Evolutionary conservation across 2,113 vertebrate genomes (phyloP), one percentile per base, ranked within the genome.

Genomic region (Cyrtonyx montezumae): DNA sequence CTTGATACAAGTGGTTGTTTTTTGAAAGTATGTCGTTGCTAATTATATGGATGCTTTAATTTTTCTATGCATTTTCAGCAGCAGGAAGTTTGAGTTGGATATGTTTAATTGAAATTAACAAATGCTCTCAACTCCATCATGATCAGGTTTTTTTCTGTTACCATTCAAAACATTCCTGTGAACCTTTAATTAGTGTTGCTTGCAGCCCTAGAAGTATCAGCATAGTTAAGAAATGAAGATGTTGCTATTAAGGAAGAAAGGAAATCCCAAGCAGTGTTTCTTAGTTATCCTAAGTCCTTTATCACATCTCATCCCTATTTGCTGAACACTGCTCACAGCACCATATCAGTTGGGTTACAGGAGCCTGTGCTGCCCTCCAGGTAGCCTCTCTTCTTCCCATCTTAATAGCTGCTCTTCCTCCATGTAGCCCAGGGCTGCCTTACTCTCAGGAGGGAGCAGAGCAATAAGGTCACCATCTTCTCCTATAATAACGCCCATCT

Each of bases 361-460:
- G 43, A 77, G 48, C 17, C 42, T 37, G 21, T 56, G 19, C 32
- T 21, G 20, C 30, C 34, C 36, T 76, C 5, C 2, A 56, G 48
- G 18, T 25, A 70, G 34, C 18, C 5, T 49, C 55, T 80, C 45
- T 67, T 62, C 46, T 56, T 25, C 21, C 42, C 1, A 1, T 71
- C 45, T 59, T 40, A 21, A 16, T 48, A 40, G 45, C 51, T 67
- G 28, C 45, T 73, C 20, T 77, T 65, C 13, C 3, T 40, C 32
- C 1, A 0, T 2, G 28, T 25, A 40, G 46, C 46, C 34, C 34
- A 8, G 40, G 30, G 61, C 37, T 17, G 15, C 42, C 43, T 58
- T 17, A 28, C 37, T 67, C 19, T 9, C 13, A 21, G n/a, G n/a
- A n/a, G n/a, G 6, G 43, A 76, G 23, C 28, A 82, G 32, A 48